These are phyloP conservation scores for Macaria notata DNA, from an alignment of 2,888 invertebrate genomes.

Conservation along the genomic window DNA sequence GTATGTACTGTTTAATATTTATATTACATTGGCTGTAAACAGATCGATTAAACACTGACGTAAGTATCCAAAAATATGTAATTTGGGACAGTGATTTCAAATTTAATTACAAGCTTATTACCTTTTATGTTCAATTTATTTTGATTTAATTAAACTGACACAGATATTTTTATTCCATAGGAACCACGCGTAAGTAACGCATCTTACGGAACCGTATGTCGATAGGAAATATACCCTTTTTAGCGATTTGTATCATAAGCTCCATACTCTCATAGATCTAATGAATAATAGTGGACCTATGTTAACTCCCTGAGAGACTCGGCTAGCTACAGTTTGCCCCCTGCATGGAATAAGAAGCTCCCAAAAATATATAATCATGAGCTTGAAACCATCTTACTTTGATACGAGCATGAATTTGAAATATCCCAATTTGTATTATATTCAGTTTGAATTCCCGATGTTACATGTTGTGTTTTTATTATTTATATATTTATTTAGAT, in stretches of 20 bases:
- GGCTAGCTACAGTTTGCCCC: conserved; percentile 44
- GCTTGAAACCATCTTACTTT: conserved; percentile 25
- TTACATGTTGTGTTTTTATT: conserved; percentile 58
- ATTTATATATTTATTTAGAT: conserved; percentile 42
- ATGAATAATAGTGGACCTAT: conserved; percentile 40
- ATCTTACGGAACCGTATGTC: conserved; percentile 61
- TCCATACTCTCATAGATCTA: conserved; percentile 41
- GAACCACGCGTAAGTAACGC: conserved; percentile 81
- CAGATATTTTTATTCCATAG: conserved; percentile 75
- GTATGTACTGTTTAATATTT: too few relatives aligned
- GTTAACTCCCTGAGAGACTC: conserved; percentile 34
- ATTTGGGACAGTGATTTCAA: too few relatives aligned
- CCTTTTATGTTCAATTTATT: conserved; percentile 25
- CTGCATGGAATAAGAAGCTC: conserved; percentile 52
- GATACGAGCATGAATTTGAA: conserved; percentile 40
- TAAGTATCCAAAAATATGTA: too few relatives aligned
- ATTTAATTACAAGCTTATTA: too few relatives aligned
- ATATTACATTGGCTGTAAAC: too few relatives aligned
- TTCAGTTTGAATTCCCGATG: conserved; percentile 41
- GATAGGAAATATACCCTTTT: conserved; percentile 58
- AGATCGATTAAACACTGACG: too few relatives aligned
- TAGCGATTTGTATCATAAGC: conserved; percentile 54
- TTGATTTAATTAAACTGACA: conserved; percentile 61
- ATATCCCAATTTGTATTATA: conserved; percentile 34
- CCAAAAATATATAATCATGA: conserved; percentile 35